A percentile compares a stretch with the other conserved stretches of the same genome.
phyloP scores from a whole-genome alignment of 92 coral and sea anemone genomes.

The Palythoa grandiflora region DNA sequence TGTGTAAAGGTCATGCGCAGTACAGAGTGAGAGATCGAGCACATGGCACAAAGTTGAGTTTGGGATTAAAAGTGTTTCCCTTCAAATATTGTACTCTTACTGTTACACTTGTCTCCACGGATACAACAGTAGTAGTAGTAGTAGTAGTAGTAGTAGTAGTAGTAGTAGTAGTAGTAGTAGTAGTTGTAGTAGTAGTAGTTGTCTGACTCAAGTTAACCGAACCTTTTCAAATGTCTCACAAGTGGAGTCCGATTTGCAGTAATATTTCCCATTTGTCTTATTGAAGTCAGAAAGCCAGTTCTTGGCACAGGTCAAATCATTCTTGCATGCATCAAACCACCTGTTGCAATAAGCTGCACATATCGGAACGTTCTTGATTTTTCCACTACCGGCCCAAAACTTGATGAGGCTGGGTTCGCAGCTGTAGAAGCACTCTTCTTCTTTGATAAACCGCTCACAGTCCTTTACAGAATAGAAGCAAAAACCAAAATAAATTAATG shows the following conservation, averaged over 20 bases:
- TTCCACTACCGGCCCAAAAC: conserved; percentile 62
- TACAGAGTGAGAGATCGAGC: too few species aligned
- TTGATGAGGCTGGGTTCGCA: conserved; percentile 91
- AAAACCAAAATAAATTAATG: neutral
- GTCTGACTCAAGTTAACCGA: neutral
- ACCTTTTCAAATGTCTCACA: conserved; percentile 87
- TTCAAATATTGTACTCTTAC: too few species aligned
- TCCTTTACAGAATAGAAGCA: conserved; percentile 43
- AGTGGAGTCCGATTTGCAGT: conserved; percentile 63
- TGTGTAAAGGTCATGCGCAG: too few species aligned
- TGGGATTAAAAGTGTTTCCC: too few species aligned
- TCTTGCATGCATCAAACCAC: conserved; percentile 91
- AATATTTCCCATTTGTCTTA: conserved; percentile 45
- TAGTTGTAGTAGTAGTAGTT: too few species aligned
- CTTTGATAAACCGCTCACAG: conserved; percentile 77
- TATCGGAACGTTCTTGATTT: conserved; percentile 68
- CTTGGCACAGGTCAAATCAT: conserved; percentile 80
- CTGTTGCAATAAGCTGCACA: conserved; percentile 80
- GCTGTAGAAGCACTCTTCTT: conserved; percentile 87
- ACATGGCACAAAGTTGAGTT: too few species aligned
- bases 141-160: too few species aligned
- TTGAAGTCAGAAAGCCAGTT: conserved; percentile 79
- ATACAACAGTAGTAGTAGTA: too few species aligned
- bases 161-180: too few species aligned
- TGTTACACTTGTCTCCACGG: too few species aligned